phyloP scores from a whole-genome alignment of 2,113 vertebrate genomes.

The Natator depressus region DNA sequence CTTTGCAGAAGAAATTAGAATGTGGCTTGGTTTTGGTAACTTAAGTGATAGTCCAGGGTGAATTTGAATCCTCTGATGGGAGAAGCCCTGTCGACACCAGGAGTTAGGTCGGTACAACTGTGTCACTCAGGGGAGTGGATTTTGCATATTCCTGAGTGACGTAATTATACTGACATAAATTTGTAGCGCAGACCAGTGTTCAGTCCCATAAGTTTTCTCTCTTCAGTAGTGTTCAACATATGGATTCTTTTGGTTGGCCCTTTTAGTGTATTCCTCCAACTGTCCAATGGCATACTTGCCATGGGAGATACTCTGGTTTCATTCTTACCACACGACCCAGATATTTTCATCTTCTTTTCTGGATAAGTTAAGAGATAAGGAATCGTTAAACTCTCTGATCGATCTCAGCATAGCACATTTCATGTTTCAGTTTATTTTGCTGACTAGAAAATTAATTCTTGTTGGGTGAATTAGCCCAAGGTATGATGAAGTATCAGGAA shows the following conservation, averaged over 20 bases:
- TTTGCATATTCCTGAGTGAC: no score
- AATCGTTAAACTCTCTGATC: background rate
- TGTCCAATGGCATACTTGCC: background rate
- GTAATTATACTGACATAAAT: no score
- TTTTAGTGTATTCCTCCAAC: background rate
- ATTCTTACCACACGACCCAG: background rate
- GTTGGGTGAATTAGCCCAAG: background rate
- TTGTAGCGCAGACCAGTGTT: no score
- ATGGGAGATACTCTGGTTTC: background rate
- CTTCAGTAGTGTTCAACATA: background rate
- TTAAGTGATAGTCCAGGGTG: background rate
- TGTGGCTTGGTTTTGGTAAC: background rate
- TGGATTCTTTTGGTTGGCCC: background rate
- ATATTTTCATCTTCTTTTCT: background rate
- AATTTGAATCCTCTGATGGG: background rate
- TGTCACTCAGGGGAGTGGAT: no score
- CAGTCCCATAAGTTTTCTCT: background rate
- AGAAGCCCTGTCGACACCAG: background rate
- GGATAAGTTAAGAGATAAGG: background rate
- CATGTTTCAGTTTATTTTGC: background rate
- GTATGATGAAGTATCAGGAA: background rate
- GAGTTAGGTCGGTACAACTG: background rate
- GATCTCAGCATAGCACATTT: background rate
- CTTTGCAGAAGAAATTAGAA: background rate
- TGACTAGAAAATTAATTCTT: slow-evolving; percentile 12